Percentiles rank a stretch among this genome's conserved stretches.
phyloP scores from a whole-genome alignment of 2,113 vertebrate genomes.

The Ammodytes dubius region DNA sequence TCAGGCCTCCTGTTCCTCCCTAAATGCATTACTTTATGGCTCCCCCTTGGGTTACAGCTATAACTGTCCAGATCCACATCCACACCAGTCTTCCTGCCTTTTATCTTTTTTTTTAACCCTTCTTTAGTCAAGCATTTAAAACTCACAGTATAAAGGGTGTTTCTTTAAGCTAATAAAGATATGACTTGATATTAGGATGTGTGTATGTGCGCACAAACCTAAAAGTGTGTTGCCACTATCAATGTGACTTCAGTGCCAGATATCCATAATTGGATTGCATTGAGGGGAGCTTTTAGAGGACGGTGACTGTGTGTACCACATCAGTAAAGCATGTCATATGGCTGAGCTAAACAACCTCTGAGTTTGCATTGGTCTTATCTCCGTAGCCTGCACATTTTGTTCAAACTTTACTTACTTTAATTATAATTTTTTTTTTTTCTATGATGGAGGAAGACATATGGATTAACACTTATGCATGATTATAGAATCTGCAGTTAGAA shows the following conservation, averaged over 20 bases:
- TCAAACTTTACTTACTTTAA: neutral
- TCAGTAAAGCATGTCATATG: neutral
- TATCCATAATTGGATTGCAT: neutral
- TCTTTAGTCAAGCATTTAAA: neutral
- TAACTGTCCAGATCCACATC: conserved; percentile 27
- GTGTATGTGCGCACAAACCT: neutral
- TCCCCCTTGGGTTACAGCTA: conserved; percentile 28
- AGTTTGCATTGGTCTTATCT: conserved; percentile 41
- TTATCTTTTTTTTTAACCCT: neutral
- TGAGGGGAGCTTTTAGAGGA: neutral
- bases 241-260: neutral
- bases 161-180: neutral
- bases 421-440: neutral
- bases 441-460: neutral
- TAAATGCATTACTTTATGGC: conserved; percentile 34
- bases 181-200: neutral
- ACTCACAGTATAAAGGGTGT: neutral
- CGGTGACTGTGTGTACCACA: neutral
- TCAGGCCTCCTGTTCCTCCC: conserved; percentile 33
- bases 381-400: conserved; percentile 9
- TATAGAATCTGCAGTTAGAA: no score
- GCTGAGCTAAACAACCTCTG: neutral
- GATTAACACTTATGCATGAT: neutral
- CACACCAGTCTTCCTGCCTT: neutral
- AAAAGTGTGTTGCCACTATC: neutral